phyloP scores from a whole-genome alignment of 2,113 vertebrate genomes.

The Passer montanus region DNA sequence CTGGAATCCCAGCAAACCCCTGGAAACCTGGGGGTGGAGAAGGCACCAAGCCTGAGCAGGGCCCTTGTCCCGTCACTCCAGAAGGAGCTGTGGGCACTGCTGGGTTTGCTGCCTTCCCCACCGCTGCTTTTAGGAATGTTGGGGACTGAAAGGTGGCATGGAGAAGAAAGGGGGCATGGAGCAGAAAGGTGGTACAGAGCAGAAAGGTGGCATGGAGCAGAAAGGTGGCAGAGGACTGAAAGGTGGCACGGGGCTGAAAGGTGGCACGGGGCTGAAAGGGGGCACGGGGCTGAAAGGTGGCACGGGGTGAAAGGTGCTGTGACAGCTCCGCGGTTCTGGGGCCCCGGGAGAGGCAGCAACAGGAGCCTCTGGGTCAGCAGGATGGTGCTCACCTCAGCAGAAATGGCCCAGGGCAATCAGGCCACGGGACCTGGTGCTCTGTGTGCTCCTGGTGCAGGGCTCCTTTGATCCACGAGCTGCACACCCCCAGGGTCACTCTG shows the following conservation, averaged over 20 bases:
- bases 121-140: fast-evolving
- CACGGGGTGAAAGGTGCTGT: background rate
- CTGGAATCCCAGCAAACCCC: background rate
- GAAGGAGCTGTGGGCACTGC: background rate
- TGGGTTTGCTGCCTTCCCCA: background rate
- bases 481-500: fast-evolving
- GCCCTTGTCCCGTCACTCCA: background rate
- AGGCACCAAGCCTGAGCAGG: background rate
- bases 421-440: fast-evolving
- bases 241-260: background rate
- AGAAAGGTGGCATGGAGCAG: background rate
- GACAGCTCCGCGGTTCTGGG: fast-evolving
- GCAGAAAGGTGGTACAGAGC: background rate
- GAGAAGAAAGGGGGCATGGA: too few relatives aligned
- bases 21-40: background rate
- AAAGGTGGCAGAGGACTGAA: background rate
- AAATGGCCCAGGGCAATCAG: background rate
- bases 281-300: too few relatives aligned
- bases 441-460: background rate
- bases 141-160: too few relatives aligned
- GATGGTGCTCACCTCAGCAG: fast-evolving
- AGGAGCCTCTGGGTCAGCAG: too few relatives aligned
- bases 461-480: fast-evolving
- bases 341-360: background rate
- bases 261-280: too few relatives aligned